Evolutionary conservation across 1,140 invertebrate species (phyloP).

Genomic region (Diachasmimorpha longicaudata): DNA sequence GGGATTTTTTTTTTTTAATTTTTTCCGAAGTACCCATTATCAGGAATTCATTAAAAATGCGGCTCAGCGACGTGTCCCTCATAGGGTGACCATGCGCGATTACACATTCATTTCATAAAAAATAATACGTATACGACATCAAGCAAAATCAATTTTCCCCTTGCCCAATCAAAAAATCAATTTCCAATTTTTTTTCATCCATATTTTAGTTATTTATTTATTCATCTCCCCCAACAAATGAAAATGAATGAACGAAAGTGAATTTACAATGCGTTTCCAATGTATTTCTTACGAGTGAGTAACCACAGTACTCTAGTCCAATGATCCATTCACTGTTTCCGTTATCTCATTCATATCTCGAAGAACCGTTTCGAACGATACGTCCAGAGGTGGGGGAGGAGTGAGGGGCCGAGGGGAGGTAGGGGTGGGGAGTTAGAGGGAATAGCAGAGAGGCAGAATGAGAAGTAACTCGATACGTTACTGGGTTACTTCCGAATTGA

Average conservation of each 20-base stretch:
- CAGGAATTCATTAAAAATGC: too few species aligned
- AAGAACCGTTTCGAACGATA: constrained; percentile 20
- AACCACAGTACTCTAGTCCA: constrained; percentile 18
- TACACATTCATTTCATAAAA: too few species aligned
- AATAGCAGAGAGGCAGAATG: constrained; percentile 9
- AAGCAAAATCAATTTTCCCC: too few species aligned
- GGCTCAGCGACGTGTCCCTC: too few species aligned
- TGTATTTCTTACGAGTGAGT: constrained; percentile 32
- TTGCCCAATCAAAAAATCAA: too few species aligned
- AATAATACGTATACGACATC: too few species aligned
- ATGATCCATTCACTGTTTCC: constrained; percentile 38
- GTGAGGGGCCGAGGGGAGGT: background rate
- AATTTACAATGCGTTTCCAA: constrained; percentile 14
- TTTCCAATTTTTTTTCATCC: too few species aligned
- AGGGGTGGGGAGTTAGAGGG: background rate
- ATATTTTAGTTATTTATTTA: background rate
- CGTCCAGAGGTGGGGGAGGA: background rate
- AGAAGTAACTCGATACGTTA: constrained; percentile 4
- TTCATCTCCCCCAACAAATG: background rate
- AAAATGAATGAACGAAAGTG: background rate
- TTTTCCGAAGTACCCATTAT: too few species aligned
- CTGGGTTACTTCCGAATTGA: background rate
- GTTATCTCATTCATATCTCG: constrained; percentile 40
- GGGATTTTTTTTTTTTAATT: too few species aligned
- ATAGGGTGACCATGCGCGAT: too few species aligned